Conservation (phyloP, 2,888 invertebrate species). For the Allolobophora icterica region DNA sequence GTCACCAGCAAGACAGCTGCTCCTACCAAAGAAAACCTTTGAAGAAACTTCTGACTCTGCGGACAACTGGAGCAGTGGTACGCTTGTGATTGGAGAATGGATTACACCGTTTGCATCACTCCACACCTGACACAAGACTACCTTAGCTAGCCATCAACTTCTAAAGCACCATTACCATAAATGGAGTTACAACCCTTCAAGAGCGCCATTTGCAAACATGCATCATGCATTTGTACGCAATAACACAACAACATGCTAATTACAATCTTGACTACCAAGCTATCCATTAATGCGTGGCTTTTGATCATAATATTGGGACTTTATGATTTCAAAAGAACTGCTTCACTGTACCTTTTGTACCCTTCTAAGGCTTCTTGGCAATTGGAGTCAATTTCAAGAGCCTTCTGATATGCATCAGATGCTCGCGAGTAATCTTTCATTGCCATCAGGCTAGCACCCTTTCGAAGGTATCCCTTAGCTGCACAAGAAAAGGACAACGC, state of each 20-base stretch:
- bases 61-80: not conserved
- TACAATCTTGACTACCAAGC: too few species aligned
- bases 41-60: not conserved
- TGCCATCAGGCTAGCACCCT: slow-evolving; percentile 93
- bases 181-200: not conserved
- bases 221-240: not conserved
- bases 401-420: slow-evolving; percentile 89
- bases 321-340: not conserved
- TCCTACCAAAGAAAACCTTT: not conserved
- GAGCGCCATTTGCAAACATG: not conserved
- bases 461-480: slow-evolving; percentile 96
- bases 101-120: not conserved
- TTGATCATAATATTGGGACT: too few species aligned
- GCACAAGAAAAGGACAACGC: slow-evolving; percentile 15
- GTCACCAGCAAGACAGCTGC: not conserved
- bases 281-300: too few species aligned
- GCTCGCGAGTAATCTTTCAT: slow-evolving; percentile 94
- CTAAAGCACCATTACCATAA: slow-evolving; percentile 1
- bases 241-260: too few species aligned
- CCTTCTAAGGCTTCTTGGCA: slow-evolving; percentile 70
- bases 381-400: slow-evolving; percentile 88
- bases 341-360: slow-evolving; percentile 27
- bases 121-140: slow-evolving; percentile 19
- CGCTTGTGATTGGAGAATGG: slow-evolving; percentile 17
- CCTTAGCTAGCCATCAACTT: not conserved